These are phyloP conservation scores for Nemotelus nigrinus DNA, from an alignment of 2,888 invertebrate species.

Conservation along the genomic window DNA sequence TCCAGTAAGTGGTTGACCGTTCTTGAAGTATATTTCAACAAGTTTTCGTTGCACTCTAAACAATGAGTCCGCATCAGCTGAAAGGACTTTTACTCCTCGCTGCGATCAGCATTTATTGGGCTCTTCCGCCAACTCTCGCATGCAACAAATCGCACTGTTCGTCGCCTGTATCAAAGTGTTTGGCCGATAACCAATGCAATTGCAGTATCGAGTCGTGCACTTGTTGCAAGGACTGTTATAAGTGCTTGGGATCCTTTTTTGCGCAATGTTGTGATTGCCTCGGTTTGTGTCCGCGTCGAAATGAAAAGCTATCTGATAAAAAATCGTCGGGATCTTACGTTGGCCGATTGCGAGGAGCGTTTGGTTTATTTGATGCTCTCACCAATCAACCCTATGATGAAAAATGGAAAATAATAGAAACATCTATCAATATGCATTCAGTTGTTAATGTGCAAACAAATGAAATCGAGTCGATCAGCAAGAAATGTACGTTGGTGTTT, in stretches of 20 bases:
- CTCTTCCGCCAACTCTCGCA: background rate
- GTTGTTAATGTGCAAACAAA: conserved; percentile 1
- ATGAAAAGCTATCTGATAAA: background rate
- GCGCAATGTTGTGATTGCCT: conserved; percentile 75
- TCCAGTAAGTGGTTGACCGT: too few relatives aligned
- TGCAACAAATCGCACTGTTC: conserved; percentile 95
- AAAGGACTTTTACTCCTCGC: too few relatives aligned
- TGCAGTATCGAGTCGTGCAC: conserved; percentile 90
- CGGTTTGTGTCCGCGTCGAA: conserved; percentile 79
- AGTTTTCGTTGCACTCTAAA: too few relatives aligned
- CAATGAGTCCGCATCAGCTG: too few relatives aligned
- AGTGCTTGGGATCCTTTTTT: conserved; percentile 87
- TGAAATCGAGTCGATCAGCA: conserved; percentile 11
- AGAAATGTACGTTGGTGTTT: conserved; percentile 60
- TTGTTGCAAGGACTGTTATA: conserved; percentile 91
- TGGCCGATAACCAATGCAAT: conserved; percentile 93
- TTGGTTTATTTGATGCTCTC: conserved; percentile 82
- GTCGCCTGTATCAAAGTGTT: conserved; percentile 94
- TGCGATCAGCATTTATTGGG: background rate
- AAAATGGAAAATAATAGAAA: conserved; percentile 58
- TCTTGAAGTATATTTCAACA: too few relatives aligned
- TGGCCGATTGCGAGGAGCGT: conserved; percentile 82
- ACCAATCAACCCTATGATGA: conserved; percentile 71
- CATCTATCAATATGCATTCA: background rate
- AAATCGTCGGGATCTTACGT: conserved; percentile 73